These are phyloP conservation scores for Hydrophis major DNA, from an alignment of 2,797 vertebrate species.

Conservation along the genomic window DNA sequence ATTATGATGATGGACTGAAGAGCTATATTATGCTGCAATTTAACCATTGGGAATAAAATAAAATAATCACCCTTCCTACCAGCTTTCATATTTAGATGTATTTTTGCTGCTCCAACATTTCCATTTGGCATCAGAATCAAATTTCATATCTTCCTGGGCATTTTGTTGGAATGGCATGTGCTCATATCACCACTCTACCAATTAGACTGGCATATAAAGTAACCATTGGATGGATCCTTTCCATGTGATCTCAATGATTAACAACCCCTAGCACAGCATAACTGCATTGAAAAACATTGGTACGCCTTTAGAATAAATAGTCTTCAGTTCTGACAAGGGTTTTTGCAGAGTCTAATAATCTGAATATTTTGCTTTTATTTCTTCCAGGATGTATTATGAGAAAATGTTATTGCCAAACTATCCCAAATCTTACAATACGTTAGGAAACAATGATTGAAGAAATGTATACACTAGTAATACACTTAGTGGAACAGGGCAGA, in stretches of 20 bases:
- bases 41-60: background rate
- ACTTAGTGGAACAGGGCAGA: constrained; percentile 8
- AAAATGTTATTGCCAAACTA: accelerated
- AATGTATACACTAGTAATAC: background rate
- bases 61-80: background rate
- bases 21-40: background rate
- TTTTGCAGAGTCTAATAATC: constrained; percentile 51
- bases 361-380: constrained; percentile 37
- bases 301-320: background rate
- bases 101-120: constrained; percentile 17
- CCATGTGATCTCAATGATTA: background rate
- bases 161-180: background rate
- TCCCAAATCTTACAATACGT: background rate
- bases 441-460: constrained; percentile 24
- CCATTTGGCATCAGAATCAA: constrained; percentile 32
- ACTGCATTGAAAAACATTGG: background rate
- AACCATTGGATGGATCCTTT: background rate
- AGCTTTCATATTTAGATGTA: background rate
- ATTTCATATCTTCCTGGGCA: constrained; percentile 21
- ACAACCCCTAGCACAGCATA: background rate
- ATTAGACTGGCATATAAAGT: background rate
- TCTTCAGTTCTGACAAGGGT: constrained; percentile 28
- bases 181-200: background rate
- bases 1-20: background rate
- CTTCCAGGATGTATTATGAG: constrained; percentile 11